These are phyloP conservation scores for Diplodus sargus DNA, from an alignment of 2,797 vertebrate genomes.

Conservation along the genomic window DNA sequence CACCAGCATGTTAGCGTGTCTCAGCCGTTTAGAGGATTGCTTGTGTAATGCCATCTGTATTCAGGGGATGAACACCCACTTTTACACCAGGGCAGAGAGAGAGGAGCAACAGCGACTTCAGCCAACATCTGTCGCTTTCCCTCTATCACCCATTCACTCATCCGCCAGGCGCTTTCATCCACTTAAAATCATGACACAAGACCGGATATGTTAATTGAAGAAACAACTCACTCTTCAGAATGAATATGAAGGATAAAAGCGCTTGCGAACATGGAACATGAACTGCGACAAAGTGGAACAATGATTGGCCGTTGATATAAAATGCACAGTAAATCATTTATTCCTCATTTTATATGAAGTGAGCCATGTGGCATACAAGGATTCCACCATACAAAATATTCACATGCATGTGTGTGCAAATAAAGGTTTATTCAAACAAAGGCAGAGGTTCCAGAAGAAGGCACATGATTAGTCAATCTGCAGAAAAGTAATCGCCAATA, in stretches of 20 bases:
- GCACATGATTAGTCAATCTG: background rate
- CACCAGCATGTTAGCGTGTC: conserved; percentile 78
- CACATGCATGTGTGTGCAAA: background rate
- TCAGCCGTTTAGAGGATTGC: conserved; percentile 84
- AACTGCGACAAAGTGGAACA: conserved; percentile 34
- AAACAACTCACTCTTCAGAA: conserved; percentile 28
- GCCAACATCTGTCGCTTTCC: conserved; percentile 74
- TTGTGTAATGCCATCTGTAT: conserved; percentile 87
- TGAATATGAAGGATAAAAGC: conserved; percentile 39
- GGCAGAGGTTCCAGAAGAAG: background rate
- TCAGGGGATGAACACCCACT: conserved; percentile 82
- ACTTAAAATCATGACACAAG: conserved; percentile 52
- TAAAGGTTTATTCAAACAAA: background rate
- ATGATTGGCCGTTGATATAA: conserved; percentile 16
- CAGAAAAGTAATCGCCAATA: background rate
- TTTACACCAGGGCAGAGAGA: conserved; percentile 78
- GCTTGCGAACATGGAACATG: conserved; percentile 27
- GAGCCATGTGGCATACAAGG: background rate
- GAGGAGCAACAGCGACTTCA: conserved; percentile 63
- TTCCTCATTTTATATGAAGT: conserved; percentile 16
- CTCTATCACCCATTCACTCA: conserved; percentile 63
- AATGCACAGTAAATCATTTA: conserved; percentile 14
- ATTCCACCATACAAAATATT: background rate
- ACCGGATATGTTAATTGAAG: conserved; percentile 50
- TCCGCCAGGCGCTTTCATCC: conserved; percentile 65